These are phyloP conservation scores for Idaea straminata DNA, from an alignment of 2,888 invertebrate genomes.

Conservation along the genomic window DNA sequence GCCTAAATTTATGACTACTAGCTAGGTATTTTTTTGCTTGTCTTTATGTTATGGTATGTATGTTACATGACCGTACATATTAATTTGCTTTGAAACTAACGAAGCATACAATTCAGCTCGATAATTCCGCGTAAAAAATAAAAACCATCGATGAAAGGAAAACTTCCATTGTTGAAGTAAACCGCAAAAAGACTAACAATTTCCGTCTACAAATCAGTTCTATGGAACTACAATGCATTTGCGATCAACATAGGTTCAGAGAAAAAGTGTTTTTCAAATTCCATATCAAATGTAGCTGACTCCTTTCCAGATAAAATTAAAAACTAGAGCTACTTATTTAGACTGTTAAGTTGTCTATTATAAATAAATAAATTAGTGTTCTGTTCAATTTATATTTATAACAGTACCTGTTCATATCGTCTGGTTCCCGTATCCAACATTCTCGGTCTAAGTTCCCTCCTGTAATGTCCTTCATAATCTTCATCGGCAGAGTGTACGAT, in stretches of 20 bases:
- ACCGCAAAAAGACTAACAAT: slow-evolving; percentile 36
- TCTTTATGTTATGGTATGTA: neutral
- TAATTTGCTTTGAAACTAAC: neutral
- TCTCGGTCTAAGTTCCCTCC: slow-evolving; percentile 54
- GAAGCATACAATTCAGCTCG: neutral
- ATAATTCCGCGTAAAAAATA: slow-evolving; percentile 32
- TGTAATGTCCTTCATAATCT: slow-evolving; percentile 53
- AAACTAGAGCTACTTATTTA: too few relatives aligned
- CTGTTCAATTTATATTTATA: slow-evolving; percentile 16
- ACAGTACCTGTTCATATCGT: slow-evolving; percentile 53
- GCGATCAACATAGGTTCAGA: neutral
- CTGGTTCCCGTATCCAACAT: slow-evolving; percentile 47
- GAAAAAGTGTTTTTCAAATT: neutral
- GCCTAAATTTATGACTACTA: neutral
- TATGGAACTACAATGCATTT: neutral
- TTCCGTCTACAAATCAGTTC: slow-evolving; percentile 25
- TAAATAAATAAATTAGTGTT: neutral
- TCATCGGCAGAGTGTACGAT: slow-evolving; percentile 71
- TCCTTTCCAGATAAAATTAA: too few relatives aligned
- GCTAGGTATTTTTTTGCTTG: neutral
- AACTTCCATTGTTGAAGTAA: slow-evolving; percentile 45
- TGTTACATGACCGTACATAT: neutral
- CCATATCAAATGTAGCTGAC: too few relatives aligned
- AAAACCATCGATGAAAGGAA: slow-evolving; percentile 36
- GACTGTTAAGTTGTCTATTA: too few relatives aligned